Conservation (phyloP, 2,888 invertebrate species). For the Perizoma affinitatum region DNA sequence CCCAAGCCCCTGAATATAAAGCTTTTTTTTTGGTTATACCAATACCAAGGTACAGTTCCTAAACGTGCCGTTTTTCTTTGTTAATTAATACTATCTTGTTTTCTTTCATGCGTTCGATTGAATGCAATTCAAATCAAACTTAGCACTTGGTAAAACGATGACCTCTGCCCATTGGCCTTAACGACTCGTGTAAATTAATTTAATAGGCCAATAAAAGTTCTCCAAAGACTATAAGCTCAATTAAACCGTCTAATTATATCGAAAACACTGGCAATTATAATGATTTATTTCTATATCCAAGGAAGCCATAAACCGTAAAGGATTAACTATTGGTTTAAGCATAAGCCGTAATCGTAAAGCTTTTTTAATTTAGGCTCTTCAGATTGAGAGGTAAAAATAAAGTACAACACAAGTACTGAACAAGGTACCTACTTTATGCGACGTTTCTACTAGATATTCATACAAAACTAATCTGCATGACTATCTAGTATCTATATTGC, state of each 20-base stretch:
- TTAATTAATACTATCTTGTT: too few relatives aligned
- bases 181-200: background rate
- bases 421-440: too few relatives aligned
- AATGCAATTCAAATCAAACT: background rate
- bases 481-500: too few relatives aligned
- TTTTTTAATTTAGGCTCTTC: slow-evolving; percentile 7
- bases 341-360: slow-evolving; percentile 5
- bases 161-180: background rate
- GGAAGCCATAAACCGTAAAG: slow-evolving; percentile 11
- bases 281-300: slow-evolving; percentile 23
- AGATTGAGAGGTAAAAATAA: background rate
- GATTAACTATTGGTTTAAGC: slow-evolving; percentile 11
- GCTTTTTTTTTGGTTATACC: too few relatives aligned
- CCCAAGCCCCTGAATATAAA: too few relatives aligned
- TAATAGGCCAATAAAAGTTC: slow-evolving; percentile 20
- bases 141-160: background rate
- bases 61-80: too few relatives aligned
- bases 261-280: slow-evolving; percentile 19
- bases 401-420: too few relatives aligned
- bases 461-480: too few relatives aligned
- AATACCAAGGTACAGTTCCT: too few relatives aligned
- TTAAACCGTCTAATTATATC: slow-evolving; percentile 20
- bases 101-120: too few relatives aligned
- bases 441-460: too few relatives aligned
- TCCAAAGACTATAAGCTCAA: slow-evolving; percentile 15